Percentiles rank a stretch among this genome's conserved stretches.
Evolutionary conservation across 2,113 vertebrate species (phyloP).

Genomic region (Apus apus): DNA sequence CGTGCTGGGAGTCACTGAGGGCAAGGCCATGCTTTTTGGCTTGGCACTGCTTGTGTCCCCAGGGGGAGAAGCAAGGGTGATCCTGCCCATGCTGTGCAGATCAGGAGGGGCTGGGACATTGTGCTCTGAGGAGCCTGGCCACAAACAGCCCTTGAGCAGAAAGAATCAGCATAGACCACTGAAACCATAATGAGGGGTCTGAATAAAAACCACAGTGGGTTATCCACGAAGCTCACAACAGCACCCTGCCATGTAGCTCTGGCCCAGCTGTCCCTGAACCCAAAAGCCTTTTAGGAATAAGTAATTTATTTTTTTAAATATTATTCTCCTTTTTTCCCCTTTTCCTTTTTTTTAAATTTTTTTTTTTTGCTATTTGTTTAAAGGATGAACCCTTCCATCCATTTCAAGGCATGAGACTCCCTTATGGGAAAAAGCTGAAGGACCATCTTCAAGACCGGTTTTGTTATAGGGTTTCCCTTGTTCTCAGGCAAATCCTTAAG

Average conservation of each 20-base stretch:
- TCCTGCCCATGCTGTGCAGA: accelerated
- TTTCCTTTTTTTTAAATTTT: accelerated
- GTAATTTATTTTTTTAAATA: no score
- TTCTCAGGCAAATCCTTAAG: not conserved
- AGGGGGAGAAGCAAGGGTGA: accelerated
- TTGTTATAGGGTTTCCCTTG: not conserved
- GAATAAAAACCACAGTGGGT: not conserved
- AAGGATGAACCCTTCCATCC: not conserved
- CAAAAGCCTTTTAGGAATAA: not conserved
- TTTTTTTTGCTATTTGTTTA: accelerated
- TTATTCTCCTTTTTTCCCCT: accelerated
- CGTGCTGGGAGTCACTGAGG: not conserved
- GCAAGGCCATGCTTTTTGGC: not conserved
- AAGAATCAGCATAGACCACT: not conserved
- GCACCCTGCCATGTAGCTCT: not conserved
- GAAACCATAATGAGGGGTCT: not conserved
- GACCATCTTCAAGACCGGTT: not conserved
- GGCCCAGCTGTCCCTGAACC: not conserved
- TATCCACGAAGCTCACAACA: not conserved
- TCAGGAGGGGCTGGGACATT: not conserved
- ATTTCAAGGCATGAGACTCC: not conserved
- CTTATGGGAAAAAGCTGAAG: not conserved
- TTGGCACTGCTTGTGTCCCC: not conserved
- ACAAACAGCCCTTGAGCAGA: not conserved
- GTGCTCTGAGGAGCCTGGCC: not conserved